Percentiles rank a stretch among this genome's conserved stretches.
These are phyloP conservation scores for Eriosoma lanigerum DNA, from an alignment of 1,140 invertebrate species.

Conservation along the genomic window DNA sequence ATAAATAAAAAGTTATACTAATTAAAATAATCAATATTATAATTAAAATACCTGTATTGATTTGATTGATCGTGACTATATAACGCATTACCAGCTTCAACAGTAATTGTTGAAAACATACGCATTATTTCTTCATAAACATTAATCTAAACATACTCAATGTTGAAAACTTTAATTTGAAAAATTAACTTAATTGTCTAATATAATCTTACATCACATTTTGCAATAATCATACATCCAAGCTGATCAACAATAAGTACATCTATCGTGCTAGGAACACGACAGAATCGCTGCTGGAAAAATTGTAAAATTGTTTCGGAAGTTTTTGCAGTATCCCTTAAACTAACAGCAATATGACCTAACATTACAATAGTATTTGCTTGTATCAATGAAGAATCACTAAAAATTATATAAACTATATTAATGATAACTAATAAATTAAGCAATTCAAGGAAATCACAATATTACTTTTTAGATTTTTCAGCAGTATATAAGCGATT, in stretches of 20 bases:
- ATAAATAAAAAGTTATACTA: not conserved
- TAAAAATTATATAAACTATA: slow-evolving; percentile 57
- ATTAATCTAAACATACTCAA: slow-evolving; percentile 60
- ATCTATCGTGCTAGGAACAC: slow-evolving; percentile 82
- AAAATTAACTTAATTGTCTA: not conserved
- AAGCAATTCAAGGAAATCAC: not conserved
- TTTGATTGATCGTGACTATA: slow-evolving; percentile 77
- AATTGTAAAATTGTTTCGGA: slow-evolving; percentile 95
- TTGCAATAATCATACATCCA: slow-evolving; percentile 94
- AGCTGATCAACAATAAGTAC: slow-evolving; percentile 94
- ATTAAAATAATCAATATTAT: slow-evolving; percentile 22
- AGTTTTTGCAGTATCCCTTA: slow-evolving; percentile 89
- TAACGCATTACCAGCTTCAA: slow-evolving; percentile 87
- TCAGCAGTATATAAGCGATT: slow-evolving; percentile 90
- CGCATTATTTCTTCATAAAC: slow-evolving; percentile 96
- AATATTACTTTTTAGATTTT: slow-evolving; percentile 70
- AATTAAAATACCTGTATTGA: slow-evolving; percentile 67
- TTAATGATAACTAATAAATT: not conserved
- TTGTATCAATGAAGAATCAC: slow-evolving; percentile 85
- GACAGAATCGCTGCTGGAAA: slow-evolving; percentile 93
- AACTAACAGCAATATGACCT: slow-evolving; percentile 91
- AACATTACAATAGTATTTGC: slow-evolving; percentile 96
- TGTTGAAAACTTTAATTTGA: not conserved
- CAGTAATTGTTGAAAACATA: slow-evolving; percentile 93
- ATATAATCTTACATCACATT: slow-evolving; percentile 67